Evolutionary conservation across 2,113 vertebrate species (phyloP).

Genomic region (Orycteropus afer): DNA sequence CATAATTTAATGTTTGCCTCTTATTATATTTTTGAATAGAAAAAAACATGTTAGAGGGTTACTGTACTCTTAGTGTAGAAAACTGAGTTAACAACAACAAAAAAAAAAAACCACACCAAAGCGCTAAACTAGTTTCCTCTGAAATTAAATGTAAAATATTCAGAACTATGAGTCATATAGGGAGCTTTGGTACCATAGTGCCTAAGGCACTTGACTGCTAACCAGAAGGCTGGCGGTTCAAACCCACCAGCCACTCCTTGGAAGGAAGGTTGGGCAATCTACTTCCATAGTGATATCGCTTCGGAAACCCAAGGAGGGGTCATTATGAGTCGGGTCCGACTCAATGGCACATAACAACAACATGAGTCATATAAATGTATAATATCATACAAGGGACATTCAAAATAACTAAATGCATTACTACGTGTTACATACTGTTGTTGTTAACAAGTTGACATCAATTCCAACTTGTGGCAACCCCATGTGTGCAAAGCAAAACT

Average conservation of each 20-base stretch:
- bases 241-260: no score
- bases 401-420: neutral
- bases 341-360: no score
- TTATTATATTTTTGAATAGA: neutral
- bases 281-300: no score
- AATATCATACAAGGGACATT: neutral
- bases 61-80: neutral
- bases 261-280: no score
- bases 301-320: no score
- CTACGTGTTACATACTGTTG: neutral
- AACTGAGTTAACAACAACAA: slow-evolving; percentile 16
- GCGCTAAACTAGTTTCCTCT: neutral
- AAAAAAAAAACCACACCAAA: slow-evolving; percentile 8
- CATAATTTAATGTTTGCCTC: neutral
- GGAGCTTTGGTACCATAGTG: no score
- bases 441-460: no score
- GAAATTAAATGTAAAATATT: slow-evolving; percentile 25
- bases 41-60: neutral
- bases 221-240: no score
- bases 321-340: no score
- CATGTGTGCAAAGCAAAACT: neutral
- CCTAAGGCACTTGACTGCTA: no score
- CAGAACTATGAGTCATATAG: neutral
- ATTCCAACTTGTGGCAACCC: no score
- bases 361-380: neutral